A percentile compares a stretch with the other conserved stretches of the same genome.
Evolutionary conservation across 2,888 invertebrate genomes (phyloP).

Genomic region (Trichogramma evanescens): DNA sequence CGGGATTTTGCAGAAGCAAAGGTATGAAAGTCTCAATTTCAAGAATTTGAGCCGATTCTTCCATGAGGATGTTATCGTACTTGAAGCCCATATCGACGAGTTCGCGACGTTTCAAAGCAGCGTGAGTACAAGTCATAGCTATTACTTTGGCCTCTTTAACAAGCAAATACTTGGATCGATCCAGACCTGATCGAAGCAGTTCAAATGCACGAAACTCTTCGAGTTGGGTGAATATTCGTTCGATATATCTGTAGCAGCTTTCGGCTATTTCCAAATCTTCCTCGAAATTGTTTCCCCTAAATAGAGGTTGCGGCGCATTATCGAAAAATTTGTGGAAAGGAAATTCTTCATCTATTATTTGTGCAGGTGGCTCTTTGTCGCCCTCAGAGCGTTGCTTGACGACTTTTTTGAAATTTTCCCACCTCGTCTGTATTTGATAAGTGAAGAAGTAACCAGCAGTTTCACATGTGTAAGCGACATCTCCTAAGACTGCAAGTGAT

Average conservation of each 20-base stretch:
- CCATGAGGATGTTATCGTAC: constrained; percentile 99
- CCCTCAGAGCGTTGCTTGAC: constrained; percentile 51
- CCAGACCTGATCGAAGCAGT: constrained; percentile 86
- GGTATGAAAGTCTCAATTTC: constrained; percentile 99
- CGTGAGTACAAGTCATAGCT: constrained; percentile 99
- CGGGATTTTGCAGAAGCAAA: constrained; percentile 93
- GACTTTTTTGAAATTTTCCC: constrained; percentile 77
- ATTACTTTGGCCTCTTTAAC: constrained; percentile 99
- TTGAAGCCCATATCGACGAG: constrained; percentile 92
- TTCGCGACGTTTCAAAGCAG: constrained; percentile 92
- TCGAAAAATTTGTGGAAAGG: constrained; percentile 92
- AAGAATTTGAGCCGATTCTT: constrained; percentile 96
- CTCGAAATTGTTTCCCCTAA: constrained; percentile 68
- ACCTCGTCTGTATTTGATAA: constrained; percentile 84
- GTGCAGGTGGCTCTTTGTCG: constrained; percentile 39
- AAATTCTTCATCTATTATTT: constrained; percentile 69
- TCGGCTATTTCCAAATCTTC: constrained; percentile 84
- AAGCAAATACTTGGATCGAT: constrained; percentile 90
- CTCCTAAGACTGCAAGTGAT: constrained; percentile 76
- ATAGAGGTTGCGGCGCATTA: constrained; percentile 88
- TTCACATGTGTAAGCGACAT: constrained; percentile 95
- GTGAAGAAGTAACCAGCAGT: constrained; percentile 97
- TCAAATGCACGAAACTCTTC: constrained; percentile 99
- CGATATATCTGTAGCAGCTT: constrained; percentile 82
- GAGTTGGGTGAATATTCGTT: constrained; percentile 90